Percentiles rank a stretch among this genome's conserved stretches.
These are phyloP conservation scores for Corythornis vintsioides DNA, from an alignment of 2,113 vertebrate genomes.

Conservation along the genomic window DNA sequence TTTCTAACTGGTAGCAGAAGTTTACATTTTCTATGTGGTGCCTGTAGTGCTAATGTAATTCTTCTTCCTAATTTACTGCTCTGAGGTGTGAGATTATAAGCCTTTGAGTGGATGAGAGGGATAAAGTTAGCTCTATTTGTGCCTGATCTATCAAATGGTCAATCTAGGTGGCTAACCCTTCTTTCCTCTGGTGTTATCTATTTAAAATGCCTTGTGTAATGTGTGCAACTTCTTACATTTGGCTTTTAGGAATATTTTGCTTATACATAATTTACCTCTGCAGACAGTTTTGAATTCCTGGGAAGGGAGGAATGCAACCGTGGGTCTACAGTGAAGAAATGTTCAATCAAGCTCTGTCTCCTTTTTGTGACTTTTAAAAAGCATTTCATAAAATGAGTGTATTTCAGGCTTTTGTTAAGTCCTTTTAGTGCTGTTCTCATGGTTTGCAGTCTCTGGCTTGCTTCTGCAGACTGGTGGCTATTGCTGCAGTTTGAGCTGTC, in stretches of 20 bases:
- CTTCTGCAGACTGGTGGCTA: background rate
- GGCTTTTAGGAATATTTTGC: conserved; percentile 41
- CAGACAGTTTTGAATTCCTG: conserved; percentile 10
- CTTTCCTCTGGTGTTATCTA: background rate
- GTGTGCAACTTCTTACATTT: background rate
- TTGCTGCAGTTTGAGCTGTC: background rate
- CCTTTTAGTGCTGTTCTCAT: background rate
- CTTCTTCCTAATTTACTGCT: conserved; percentile 43
- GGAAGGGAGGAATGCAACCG: background rate
- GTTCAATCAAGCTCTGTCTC: background rate
- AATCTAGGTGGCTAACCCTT: background rate
- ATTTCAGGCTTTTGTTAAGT: background rate
- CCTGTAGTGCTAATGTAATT: background rate
- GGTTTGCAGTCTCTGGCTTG: background rate
- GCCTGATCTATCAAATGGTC: conserved; percentile 42
- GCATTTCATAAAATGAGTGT: background rate
- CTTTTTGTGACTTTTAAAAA: background rate
- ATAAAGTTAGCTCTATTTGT: conserved; percentile 54
- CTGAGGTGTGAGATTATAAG: conserved; percentile 45
- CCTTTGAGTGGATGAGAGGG: conserved; percentile 53
- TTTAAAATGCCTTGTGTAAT: background rate
- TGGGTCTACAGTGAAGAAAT: background rate
- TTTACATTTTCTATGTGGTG: background rate
- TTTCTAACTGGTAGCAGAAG: background rate
- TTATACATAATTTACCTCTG: conserved; percentile 18